phyloP scores from a whole-genome alignment of 2,888 invertebrate genomes.

The Metalampra italica region DNA sequence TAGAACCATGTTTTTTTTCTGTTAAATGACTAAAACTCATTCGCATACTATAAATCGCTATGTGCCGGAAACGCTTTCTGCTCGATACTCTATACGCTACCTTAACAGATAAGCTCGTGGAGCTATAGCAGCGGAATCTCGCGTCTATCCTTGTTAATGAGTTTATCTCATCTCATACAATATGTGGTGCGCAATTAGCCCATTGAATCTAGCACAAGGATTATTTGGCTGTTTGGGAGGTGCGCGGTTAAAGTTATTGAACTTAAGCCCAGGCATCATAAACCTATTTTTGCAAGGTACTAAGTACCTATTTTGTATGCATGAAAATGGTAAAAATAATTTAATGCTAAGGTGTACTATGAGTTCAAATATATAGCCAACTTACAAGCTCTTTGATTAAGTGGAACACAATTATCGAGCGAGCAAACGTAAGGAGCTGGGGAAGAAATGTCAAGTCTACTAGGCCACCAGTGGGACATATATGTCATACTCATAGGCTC shows the following conservation, averaged over 20 bases:
- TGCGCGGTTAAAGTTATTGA: neutral
- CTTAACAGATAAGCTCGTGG: constrained; percentile 57
- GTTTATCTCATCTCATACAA: constrained; percentile 68
- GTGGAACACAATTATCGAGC: no score
- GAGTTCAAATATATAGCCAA: no score
- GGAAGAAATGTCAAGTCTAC: no score
- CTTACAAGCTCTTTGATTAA: no score
- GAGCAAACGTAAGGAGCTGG: no score
- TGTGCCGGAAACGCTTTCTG: constrained; percentile 10
- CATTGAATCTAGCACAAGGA: constrained; percentile 72
- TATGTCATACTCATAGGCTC: no score
- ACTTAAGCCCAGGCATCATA: no score
- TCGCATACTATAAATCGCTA: constrained; percentile 16
- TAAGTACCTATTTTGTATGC: no score
- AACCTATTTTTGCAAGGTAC: neutral
- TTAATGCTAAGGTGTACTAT: no score
- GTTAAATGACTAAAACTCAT: neutral
- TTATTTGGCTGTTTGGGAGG: constrained; percentile 26
- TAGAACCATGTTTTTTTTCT: no score
- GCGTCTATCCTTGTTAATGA: constrained; percentile 75
- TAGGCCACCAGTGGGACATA: no score
- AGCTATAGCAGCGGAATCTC: constrained; percentile 64
- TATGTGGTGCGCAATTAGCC: constrained; percentile 57
- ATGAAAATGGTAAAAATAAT: no score
- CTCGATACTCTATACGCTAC: constrained; percentile 13